Evolutionary conservation across 1,140 invertebrate species (phyloP), one percentile per base, ranked within the genome.

Genomic region (Euura saliciscinereae): DNA sequence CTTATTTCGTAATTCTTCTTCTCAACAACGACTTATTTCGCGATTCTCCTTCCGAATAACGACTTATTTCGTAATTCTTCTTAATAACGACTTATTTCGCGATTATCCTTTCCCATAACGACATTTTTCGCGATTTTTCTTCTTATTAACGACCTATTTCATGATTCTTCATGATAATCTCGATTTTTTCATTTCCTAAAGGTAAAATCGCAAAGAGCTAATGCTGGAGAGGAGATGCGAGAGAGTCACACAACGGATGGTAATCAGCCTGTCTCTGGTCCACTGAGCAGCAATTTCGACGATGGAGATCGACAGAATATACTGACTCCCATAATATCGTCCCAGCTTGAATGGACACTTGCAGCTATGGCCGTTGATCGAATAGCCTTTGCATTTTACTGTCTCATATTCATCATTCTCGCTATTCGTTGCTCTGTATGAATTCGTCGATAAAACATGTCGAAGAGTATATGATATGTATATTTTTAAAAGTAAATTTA

Each of bases 291-390:
- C 71, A 67, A 72, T 72, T 43, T 72, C 72, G 75, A 87, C 75
- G 79, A 89, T 75, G 76, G 83, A 69, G 80, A 85, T 69, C 81
- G 87, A 80, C 74, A 82, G 66, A 84, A 86, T 66, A 87, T 88
- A 51, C 83, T 89, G 66, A 76, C 78, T 8, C 78, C 81, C 11
- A 73, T 83, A n/a, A 81, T 82, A 28, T 79, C 83, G 0, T 75
- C 84, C n/a, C 88, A 90, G 78, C 81, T 89, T 43, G 91, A 92
- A 76, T 93, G 91, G 91, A 84, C 91, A 66, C 77, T 91, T 10
- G 76, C 92, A 67, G 91, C 91, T 5, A 89, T 88, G 5, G 89
- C 90, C 4, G 82, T 93, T 51, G 91, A 93, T 84, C 87, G 91
- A 72, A 78, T 92, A 28, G 84, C 84, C 2, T 92, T 92, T 74